phyloP scores from a whole-genome alignment of 2,113 vertebrate species.

The Nematolebias whitei region DNA sequence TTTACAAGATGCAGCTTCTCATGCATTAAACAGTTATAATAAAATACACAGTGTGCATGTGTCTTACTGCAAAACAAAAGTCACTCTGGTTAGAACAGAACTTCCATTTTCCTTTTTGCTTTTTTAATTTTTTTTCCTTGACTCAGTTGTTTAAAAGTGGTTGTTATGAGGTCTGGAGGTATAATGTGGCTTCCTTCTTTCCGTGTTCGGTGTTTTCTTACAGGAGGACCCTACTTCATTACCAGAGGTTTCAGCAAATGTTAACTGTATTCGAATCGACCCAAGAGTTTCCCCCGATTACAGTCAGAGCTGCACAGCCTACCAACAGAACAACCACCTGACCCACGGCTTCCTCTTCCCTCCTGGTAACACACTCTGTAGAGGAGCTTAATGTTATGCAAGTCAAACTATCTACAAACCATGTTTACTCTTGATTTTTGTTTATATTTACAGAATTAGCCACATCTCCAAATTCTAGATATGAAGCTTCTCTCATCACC shows the following conservation, averaged over 20 bases:
- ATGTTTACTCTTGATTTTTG: not conserved
- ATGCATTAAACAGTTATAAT: not conserved
- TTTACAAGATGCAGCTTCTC: conserved; percentile 30
- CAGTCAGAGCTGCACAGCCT: conserved; percentile 87
- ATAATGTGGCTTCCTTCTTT: not conserved
- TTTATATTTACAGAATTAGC: conserved; percentile 85
- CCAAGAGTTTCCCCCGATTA: conserved; percentile 84
- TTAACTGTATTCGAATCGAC: conserved; percentile 86
- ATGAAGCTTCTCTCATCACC: conserved; percentile 91
- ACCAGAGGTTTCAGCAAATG: conserved; percentile 73
- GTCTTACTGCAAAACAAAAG: not conserved
- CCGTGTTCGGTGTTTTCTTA: not conserved
- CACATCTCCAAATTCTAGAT: conserved; percentile 87
- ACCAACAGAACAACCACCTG: conserved; percentile 82
- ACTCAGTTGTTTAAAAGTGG: too few species aligned
- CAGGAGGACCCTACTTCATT: conserved; percentile 84
- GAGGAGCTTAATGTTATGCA: not conserved
- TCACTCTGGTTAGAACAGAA: too few species aligned
- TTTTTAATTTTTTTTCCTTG: too few species aligned
- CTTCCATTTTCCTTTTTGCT: too few species aligned
- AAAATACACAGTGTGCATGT: not conserved
- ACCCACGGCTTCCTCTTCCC: conserved; percentile 91
- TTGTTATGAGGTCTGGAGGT: too few species aligned
- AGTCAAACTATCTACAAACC: not conserved
- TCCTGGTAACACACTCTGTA: conserved; percentile 78